These are phyloP conservation scores for Botia almorhae DNA, from an alignment of 2,797 vertebrate genomes.

Conservation along the genomic window DNA sequence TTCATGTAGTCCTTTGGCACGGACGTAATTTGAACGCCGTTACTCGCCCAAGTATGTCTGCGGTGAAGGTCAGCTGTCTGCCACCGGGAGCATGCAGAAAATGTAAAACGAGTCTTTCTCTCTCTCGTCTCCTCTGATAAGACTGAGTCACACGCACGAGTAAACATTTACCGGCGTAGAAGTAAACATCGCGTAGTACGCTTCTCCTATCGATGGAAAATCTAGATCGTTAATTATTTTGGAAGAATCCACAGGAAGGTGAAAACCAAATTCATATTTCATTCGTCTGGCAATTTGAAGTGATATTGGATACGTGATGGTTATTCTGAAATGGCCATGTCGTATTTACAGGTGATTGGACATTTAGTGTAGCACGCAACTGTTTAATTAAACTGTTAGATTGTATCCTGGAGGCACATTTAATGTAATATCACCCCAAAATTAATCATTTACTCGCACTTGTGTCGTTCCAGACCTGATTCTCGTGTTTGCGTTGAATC, in stretches of 20 bases:
- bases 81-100: conserved; percentile 73
- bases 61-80: conserved; percentile 79
- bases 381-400: not conserved
- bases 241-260: not conserved
- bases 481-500: not conserved
- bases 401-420: not conserved
- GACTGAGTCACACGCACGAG: conserved; percentile 8
- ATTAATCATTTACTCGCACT: not conserved
- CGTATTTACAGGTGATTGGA: not conserved
- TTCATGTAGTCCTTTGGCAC: conserved; percentile 74
- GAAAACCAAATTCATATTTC: not conserved
- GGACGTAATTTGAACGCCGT: conserved; percentile 68
- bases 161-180: conserved; percentile 15
- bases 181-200: not conserved
- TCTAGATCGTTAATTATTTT: not conserved
- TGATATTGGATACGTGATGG: not conserved
- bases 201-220: not conserved
- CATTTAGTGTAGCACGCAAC: not conserved
- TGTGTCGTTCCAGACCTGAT: not conserved
- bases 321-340: not conserved
- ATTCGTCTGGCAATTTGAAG: not conserved
- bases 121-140: conserved; percentile 22
- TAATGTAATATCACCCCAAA: not conserved
- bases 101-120: conserved; percentile 69
- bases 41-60: conserved; percentile 70